phyloP scores from a whole-genome alignment of 1,140 invertebrate species.

The Laodelphax striatellus region DNA sequence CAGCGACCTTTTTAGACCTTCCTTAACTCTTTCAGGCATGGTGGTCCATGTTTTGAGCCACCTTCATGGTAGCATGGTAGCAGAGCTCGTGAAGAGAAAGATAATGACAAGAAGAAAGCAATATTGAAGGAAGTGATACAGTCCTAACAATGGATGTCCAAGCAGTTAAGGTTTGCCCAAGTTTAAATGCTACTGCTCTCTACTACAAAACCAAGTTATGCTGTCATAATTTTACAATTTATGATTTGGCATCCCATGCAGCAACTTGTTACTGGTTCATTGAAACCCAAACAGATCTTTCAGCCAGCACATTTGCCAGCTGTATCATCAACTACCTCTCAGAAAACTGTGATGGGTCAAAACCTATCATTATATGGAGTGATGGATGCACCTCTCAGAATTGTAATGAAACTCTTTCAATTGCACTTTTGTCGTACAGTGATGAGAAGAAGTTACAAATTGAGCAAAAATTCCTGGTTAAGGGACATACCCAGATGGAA shows the following conservation, averaged over 20 bases:
- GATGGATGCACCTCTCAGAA: too few species aligned
- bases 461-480: slow-evolving; percentile 31
- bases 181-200: slow-evolving; percentile 28
- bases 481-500: slow-evolving; percentile 34
- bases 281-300: slow-evolving; percentile 30
- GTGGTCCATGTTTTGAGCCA: too few species aligned
- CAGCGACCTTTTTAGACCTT: too few species aligned
- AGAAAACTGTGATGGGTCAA: background rate
- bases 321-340: slow-evolving; percentile 27
- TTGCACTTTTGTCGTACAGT: slow-evolving; percentile 26
- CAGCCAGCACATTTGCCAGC: slow-evolving; percentile 30
- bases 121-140: slow-evolving; percentile 14
- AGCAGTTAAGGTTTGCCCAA: slow-evolving; percentile 30
- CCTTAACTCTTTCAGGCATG: too few species aligned
- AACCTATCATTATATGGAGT: too few species aligned
- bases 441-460: slow-evolving; percentile 24
- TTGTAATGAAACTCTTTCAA: slow-evolving; percentile 27
- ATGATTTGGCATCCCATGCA: slow-evolving; percentile 24
- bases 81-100: slow-evolving; percentile 19
- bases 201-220: slow-evolving; percentile 35
- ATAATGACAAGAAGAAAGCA: slow-evolving; percentile 20
- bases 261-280: slow-evolving; percentile 31
- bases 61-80: too few species aligned
- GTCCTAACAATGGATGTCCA: slow-evolving; percentile 29
- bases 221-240: slow-evolving; percentile 35